Evolutionary conservation across 2,113 vertebrate genomes (phyloP), one percentile per base, ranked within the genome.

Genomic region (Melanerpes aurifrons): DNA sequence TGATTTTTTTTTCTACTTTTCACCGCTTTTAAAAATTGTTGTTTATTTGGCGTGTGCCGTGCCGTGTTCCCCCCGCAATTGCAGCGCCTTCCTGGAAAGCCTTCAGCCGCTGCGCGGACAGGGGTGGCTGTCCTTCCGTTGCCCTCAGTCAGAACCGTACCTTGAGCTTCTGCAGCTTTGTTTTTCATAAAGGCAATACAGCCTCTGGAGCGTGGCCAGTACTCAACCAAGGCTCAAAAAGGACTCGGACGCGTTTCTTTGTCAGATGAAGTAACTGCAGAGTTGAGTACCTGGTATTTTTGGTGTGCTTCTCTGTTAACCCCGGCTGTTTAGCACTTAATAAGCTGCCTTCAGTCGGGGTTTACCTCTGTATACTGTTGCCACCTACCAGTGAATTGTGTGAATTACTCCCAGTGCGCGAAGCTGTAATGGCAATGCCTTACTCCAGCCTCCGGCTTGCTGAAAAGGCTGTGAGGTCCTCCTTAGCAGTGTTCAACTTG

Each of bases 361-460:
- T 63, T 82, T 37, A 29, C 35, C 61, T 40, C 79, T 68, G 79
- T 19, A 1, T 15, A 9, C n/a, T 89, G 84, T 92, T 91, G 95
- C 91, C 96, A 85, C 61, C 94, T 96, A 82, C 12, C 96, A 74
- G 79, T 53, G 85, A 74, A 13, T 4, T 53, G 35, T 53, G 75
- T 45, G 53, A 90, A 95, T 83, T 40, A 28, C 82, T 83, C 40
- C 9, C 69, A 6, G 85, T 21, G 0, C 47, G 28, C 2, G 5
- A 47, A 86, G 47, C 47, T 61, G 35, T 31, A 66, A 9, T 10
- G 37, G 58, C 17, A 6, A 2, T 50, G 18, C 40, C 24, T 58
- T 24, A 4, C 48, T 64, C 21, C 16, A 64, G 43, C 84, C 6
- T 25, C 16, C 2, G 1, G 24, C 75, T 75, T 69, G 50, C 6